Evolutionary conservation across 2,113 vertebrate genomes (phyloP).

Genomic region (Grantiella picta): DNA sequence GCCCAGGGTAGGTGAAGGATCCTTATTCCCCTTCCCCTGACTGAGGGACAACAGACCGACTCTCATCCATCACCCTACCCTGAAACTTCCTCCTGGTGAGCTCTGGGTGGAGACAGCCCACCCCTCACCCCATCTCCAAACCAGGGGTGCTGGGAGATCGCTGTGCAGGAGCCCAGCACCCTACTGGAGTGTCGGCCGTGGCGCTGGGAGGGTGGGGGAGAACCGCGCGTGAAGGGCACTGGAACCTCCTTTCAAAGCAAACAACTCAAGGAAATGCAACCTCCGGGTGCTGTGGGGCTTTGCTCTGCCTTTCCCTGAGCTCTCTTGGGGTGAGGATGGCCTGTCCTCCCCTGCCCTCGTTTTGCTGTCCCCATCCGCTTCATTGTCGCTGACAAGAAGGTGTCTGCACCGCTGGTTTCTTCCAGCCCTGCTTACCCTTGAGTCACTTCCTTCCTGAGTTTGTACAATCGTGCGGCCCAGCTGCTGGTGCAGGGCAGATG

Average conservation of each 20-base stretch:
- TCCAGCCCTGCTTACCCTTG: slow-evolving; percentile 50
- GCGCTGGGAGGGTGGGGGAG: background rate
- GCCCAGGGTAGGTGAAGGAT: background rate
- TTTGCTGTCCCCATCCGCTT: background rate
- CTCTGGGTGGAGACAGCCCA: background rate
- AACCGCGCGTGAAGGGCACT: rapidly evolving
- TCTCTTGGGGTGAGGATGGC: background rate
- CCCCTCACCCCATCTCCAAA: background rate
- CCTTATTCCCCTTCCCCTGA: background rate
- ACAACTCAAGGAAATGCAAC: background rate
- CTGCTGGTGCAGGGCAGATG: slow-evolving; percentile 30
- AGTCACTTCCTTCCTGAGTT: slow-evolving; percentile 73
- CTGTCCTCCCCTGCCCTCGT: background rate
- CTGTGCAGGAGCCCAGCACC: background rate
- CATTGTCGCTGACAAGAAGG: background rate
- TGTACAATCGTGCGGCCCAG: slow-evolving; percentile 47
- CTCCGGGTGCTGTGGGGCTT: background rate
- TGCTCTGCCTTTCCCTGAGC: background rate
- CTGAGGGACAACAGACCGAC: background rate
- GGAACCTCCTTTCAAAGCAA: slow-evolving; percentile 13
- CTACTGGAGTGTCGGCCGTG: rapidly evolving
- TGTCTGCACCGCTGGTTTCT: slow-evolving; percentile 50
- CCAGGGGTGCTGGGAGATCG: background rate
- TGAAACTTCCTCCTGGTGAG: background rate
- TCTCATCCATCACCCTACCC: background rate